Conservation (phyloP, 2,888 invertebrate genomes). For the Lycia hirtaria region DNA sequence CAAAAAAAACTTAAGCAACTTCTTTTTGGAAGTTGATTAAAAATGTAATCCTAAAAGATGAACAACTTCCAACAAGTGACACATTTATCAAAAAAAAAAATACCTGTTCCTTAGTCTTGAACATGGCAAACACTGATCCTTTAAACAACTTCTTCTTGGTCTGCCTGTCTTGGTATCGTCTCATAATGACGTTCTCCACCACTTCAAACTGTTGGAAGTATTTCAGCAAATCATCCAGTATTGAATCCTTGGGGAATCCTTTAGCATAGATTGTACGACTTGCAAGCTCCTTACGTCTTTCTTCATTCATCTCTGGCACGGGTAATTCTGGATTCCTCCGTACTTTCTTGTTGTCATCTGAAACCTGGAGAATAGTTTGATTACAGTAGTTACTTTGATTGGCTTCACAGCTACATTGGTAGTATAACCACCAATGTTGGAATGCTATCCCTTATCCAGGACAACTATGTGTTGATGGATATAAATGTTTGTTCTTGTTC, state of each 20-base stretch:
- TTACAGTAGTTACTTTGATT: too few relatives aligned
- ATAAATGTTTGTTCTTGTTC: too few relatives aligned
- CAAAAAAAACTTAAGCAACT: too few relatives aligned
- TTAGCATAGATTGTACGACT: slow-evolving; percentile 94
- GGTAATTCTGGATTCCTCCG: slow-evolving; percentile 90
- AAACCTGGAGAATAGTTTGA: slow-evolving; percentile 71
- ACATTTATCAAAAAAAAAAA: not conserved
- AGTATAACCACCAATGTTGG: too few relatives aligned
- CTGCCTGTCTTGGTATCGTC: slow-evolving; percentile 86
- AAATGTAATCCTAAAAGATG: too few relatives aligned
- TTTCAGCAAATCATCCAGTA: slow-evolving; percentile 89
- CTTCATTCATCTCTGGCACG: slow-evolving; percentile 93
- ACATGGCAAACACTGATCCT: slow-evolving; percentile 96
- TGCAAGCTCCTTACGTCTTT: slow-evolving; percentile 91
- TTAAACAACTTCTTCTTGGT: slow-evolving; percentile 90
- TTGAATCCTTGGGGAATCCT: slow-evolving; percentile 89
- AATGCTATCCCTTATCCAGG: too few relatives aligned
- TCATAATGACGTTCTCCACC: slow-evolving; percentile 88
- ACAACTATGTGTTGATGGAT: too few relatives aligned
- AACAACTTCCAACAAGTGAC: not conserved
- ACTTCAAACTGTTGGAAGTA: slow-evolving; percentile 90
- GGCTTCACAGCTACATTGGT: too few relatives aligned
- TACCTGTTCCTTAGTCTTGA: slow-evolving; percentile 90
- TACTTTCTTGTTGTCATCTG: slow-evolving; percentile 89
- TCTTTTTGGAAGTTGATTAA: too few relatives aligned